Conservation (phyloP, 2,888 invertebrate genomes). For the Ptilodon capucinus region DNA sequence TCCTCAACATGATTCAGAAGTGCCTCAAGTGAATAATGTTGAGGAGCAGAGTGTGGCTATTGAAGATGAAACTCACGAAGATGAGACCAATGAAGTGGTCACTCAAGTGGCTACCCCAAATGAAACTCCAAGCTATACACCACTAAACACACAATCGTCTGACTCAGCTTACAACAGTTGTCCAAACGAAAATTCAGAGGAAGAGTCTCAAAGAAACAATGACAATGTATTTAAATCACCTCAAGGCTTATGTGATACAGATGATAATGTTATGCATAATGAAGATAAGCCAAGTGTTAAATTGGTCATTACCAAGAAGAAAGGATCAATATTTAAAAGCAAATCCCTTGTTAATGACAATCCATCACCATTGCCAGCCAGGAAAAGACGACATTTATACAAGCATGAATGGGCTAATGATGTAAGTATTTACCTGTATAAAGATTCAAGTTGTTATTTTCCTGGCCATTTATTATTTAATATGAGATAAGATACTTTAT, state of each 20-base stretch:
- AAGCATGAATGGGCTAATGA: constrained; percentile 95
- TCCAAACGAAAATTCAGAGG: constrained; percentile 72
- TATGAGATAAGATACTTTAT: background rate
- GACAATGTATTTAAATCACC: constrained; percentile 77
- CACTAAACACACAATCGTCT: constrained; percentile 61
- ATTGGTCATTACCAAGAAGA: constrained; percentile 90
- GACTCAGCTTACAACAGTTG: constrained; percentile 76
- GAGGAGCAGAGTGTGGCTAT: constrained; percentile 24
- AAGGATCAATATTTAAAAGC: constrained; percentile 95
- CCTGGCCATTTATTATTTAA: background rate
- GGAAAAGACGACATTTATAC: constrained; percentile 91
- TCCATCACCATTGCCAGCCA: constrained; percentile 79
- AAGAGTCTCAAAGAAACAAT: constrained; percentile 63
- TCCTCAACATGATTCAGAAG: constrained; percentile 46
- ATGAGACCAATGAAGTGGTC: constrained; percentile 35
- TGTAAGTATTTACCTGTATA: constrained; percentile 59
- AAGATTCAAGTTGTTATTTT: too few species aligned
- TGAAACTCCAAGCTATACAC: constrained; percentile 56
- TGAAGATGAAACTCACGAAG: constrained; percentile 43
- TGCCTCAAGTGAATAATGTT: constrained; percentile 29
- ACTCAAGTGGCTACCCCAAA: constrained; percentile 44
- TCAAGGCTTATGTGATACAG: constrained; percentile 57
- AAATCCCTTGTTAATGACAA: constrained; percentile 87
- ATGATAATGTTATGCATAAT: constrained; percentile 52
- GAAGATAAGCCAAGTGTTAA: constrained; percentile 84